A percentile compares a stretch with the other conserved stretches of the same genome.
Conservation (phyloP, 1,140 invertebrate species). For the Megalonaias nervosa region DNA sequence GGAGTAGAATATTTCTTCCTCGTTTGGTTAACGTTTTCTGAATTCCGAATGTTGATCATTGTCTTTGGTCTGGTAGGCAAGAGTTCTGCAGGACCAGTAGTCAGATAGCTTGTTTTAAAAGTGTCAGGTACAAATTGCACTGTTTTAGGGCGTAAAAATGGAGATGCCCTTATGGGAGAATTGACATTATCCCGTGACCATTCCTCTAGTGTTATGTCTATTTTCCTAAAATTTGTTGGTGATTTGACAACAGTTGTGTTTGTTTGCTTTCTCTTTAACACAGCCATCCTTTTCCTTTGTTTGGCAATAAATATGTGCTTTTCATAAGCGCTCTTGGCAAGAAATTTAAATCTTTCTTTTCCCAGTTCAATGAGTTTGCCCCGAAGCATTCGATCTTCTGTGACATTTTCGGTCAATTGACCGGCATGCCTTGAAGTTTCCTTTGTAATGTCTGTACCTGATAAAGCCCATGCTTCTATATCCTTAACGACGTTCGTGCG, state of each 20-base stretch:
- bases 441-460: conserved; percentile 5
- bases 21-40: conserved; percentile 3
- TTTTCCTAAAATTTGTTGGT: neutral
- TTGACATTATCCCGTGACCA: no score
- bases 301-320: conserved; percentile 26
- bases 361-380: conserved; percentile 26
- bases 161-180: conserved; percentile 6
- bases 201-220: neutral
- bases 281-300: conserved; percentile 18
- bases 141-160: conserved; percentile 15
- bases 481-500: conserved; percentile 15
- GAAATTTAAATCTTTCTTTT: conserved; percentile 29
- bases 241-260: neutral
- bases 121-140: conserved; percentile 24
- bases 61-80: conserved; percentile 12
- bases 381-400: conserved; percentile 21
- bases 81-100: neutral
- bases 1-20: neutral
- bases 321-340: conserved; percentile 20
- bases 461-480: conserved; percentile 32
- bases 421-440: conserved; percentile 9
- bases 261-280: conserved; percentile 4
- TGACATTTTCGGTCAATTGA: conserved; percentile 16
- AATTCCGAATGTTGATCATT: neutral
- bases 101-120: neutral